Percentiles rank a stretch among this genome's conserved stretches.
These are phyloP conservation scores for Drosophila cognata DNA, from an alignment of 2,888 invertebrate species.

Conservation along the genomic window DNA sequence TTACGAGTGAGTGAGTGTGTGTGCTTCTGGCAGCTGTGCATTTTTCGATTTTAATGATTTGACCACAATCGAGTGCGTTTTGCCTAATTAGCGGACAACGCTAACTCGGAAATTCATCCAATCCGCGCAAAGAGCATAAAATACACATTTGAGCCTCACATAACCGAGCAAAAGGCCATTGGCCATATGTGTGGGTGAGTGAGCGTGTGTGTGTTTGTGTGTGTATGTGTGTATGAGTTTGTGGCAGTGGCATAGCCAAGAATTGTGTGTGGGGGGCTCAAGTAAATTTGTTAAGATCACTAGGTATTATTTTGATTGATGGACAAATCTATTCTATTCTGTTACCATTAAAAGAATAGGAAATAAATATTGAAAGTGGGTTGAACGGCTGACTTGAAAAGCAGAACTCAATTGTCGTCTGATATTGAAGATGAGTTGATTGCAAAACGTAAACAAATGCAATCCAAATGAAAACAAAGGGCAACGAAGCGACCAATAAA, in stretches of 20 bases:
- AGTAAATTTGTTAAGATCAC: background rate
- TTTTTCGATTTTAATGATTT: slow-evolving; percentile 77
- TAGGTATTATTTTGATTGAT: background rate
- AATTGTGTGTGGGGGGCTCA: background rate
- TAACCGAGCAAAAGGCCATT: slow-evolving; percentile 27
- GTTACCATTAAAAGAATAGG: background rate
- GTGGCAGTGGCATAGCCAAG: slow-evolving; percentile 14
- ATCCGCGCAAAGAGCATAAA: slow-evolving; percentile 69
- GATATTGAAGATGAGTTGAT: background rate
- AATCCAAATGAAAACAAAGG: background rate
- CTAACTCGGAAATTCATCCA: slow-evolving; percentile 33
- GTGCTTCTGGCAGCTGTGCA: slow-evolving; percentile 47
- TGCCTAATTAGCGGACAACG: slow-evolving; percentile 75
- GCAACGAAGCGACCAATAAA: background rate
- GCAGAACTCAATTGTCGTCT: background rate
- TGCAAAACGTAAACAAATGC: background rate
- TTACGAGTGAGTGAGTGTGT: slow-evolving; percentile 2
- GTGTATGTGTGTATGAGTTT: slow-evolving; percentile 5
- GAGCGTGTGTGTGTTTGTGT: background rate
- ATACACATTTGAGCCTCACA: slow-evolving; percentile 55
- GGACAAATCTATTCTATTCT: background rate
- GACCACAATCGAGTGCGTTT: slow-evolving; percentile 81
- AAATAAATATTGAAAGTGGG: background rate
- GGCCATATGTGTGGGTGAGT: slow-evolving; percentile 11
- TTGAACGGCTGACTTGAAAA: background rate